These are phyloP conservation scores for Melopsittacus undulatus DNA, from an alignment of 2,797 vertebrate species.

Conservation along the genomic window DNA sequence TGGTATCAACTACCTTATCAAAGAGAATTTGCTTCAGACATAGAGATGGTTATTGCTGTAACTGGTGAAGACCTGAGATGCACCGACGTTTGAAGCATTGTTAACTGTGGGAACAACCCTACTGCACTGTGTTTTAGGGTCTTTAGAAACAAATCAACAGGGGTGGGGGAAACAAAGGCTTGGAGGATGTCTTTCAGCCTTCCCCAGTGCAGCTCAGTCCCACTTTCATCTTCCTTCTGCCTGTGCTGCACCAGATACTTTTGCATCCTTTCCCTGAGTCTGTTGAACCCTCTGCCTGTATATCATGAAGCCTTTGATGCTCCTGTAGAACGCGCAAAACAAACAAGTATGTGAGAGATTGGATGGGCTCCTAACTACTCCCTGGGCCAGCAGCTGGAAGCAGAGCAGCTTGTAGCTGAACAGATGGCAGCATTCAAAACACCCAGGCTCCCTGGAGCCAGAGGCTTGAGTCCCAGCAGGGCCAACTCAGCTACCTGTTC, in stretches of 20 bases:
- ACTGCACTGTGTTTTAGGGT: background rate
- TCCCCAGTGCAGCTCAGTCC: background rate
- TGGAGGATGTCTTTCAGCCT: accelerated
- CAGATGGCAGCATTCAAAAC: background rate
- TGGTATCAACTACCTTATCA: background rate
- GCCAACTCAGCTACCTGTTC: background rate
- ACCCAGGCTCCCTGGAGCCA: background rate
- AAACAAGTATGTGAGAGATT: background rate
- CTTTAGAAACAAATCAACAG: background rate
- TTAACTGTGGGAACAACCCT: background rate
- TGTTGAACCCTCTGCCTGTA: background rate
- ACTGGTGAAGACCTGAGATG: background rate
- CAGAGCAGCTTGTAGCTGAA: background rate
- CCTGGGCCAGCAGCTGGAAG: background rate
- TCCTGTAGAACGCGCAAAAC: background rate
- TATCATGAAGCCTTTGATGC: background rate
- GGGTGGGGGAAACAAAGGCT: background rate
- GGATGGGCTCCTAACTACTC: background rate
- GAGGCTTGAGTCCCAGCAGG: background rate
- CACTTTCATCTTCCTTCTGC: background rate
- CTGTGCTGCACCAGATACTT: background rate
- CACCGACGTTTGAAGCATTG: accelerated
- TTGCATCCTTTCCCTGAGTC: background rate
- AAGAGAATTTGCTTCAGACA: background rate
- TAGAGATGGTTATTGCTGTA: background rate